These are phyloP conservation scores for Ophion ventricosus DNA, from an alignment of 2,888 invertebrate genomes.

Conservation along the genomic window DNA sequence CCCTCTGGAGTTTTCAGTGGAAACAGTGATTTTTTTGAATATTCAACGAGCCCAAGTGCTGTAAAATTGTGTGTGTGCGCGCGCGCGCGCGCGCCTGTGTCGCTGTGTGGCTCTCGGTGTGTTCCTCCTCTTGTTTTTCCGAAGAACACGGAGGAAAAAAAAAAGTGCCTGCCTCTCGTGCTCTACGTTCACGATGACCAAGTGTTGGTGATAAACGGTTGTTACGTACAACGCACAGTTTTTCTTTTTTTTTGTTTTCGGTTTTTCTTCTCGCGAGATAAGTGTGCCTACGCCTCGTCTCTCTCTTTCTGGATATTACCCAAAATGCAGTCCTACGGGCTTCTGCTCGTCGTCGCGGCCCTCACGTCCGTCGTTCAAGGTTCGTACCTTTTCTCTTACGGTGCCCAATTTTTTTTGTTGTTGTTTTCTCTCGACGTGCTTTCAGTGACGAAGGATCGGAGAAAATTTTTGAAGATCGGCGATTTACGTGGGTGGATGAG, in stretches of 20 bases:
- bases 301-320: constrained; percentile 69
- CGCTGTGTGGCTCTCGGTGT: background rate
- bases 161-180: constrained; percentile 51
- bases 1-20: background rate
- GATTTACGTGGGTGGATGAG: no score
- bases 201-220: constrained; percentile 70
- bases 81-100: no score
- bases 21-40: constrained; percentile 39
- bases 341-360: constrained; percentile 65
- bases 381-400: constrained; percentile 46
- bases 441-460: background rate
- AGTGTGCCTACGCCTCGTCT: constrained; percentile 38
- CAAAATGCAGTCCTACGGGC: constrained; percentile 70
- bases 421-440: background rate
- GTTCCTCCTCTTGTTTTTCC: background rate
- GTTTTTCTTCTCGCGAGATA: constrained; percentile 10
- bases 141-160: background rate
- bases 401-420: background rate
- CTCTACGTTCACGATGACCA: constrained; percentile 66
- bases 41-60: constrained; percentile 43
- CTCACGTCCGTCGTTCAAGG: constrained; percentile 68
- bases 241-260: constrained; percentile 14
- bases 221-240: constrained; percentile 57
- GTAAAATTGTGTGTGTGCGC: background rate
- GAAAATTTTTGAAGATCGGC: no score